Evolutionary conservation across 2,797 vertebrate genomes (phyloP), one percentile per base, ranked within the genome.

Genomic region (Margarornis squamiger): DNA sequence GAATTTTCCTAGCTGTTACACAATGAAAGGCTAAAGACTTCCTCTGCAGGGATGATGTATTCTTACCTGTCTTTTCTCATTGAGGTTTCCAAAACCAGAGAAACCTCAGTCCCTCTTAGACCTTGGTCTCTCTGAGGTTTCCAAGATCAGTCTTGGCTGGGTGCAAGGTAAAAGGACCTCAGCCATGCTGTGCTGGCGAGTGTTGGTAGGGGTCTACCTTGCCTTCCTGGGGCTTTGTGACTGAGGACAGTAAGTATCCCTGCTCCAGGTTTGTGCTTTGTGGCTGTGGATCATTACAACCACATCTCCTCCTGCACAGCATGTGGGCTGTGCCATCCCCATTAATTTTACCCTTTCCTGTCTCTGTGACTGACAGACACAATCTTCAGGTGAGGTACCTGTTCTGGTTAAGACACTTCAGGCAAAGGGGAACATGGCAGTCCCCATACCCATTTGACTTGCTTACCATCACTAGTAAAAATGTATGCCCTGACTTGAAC

Each of bases 241-340:
- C 36, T 72, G 38, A 54, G 43, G 20, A 12, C 34, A 46, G 27
- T 5, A 24, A 3, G 29, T 65, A 5, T 3, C 27, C 16, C 34
- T 36, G 46, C 72, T 45, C 55, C 3, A 2, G 39, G 34, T 71
- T 36, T 73, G 52, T 73, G 46, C 39, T 41, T 82, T 59, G 57
- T 78, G 14, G 36, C 9, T 7, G 15, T 65, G 46, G 32, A 7
- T 66, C 32, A 41, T 39, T 27, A 15, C 49, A 84, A 43, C 15
- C 1, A 0, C 54, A 27, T 55, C n/a, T 91, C 36, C 66, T 62
- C 24, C 30, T 34, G 34, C 8, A 13, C 30, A 62, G 30, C n/a
- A 34, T 0, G 0, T 8, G 8, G 68, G 12, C 21, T 57, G 29
- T n/a, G 23, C 23, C n/a, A 29, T 41, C 26, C 29, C 23, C 0